Conservation (phyloP, 2,113 vertebrate genomes). For the Malurus alboscapulatus region DNA sequence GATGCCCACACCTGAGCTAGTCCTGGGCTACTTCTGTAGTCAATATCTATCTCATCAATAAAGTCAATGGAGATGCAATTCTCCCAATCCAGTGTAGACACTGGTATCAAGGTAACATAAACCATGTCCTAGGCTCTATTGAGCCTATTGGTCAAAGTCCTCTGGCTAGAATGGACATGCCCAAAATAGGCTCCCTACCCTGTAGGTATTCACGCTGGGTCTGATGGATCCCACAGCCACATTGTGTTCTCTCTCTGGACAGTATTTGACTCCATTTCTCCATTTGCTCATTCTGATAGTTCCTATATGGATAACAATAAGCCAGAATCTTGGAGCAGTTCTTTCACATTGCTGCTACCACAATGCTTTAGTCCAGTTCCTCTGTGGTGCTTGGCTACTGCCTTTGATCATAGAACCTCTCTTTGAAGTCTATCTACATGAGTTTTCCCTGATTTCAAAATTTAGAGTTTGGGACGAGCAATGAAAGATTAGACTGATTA, state of each 20-base stretch:
- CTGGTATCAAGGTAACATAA: neutral
- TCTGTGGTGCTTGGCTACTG: neutral
- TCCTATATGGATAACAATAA: neutral
- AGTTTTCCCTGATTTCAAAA: neutral
- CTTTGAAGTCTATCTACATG: neutral
- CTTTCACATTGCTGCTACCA: neutral
- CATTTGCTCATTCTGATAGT: neutral
- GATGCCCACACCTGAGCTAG: neutral
- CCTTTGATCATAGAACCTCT: neutral
- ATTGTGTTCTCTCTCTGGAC: neutral
- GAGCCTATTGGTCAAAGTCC: neutral
- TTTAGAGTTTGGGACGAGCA: neutral
- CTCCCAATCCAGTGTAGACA: neutral
- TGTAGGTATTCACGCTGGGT: neutral
- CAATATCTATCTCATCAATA: neutral
- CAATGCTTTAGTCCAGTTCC: neutral
- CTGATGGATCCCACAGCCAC: neutral
- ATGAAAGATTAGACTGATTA: neutral
- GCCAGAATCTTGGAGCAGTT: neutral
- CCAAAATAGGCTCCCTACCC: fast-evolving
- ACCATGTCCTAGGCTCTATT: neutral
- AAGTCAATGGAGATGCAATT: neutral
- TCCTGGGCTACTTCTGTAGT: neutral
- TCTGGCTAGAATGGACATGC: neutral
- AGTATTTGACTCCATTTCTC: neutral